These are phyloP conservation scores for Syngnathus acus DNA, from an alignment of 2,797 vertebrate species.

Conservation along the genomic window DNA sequence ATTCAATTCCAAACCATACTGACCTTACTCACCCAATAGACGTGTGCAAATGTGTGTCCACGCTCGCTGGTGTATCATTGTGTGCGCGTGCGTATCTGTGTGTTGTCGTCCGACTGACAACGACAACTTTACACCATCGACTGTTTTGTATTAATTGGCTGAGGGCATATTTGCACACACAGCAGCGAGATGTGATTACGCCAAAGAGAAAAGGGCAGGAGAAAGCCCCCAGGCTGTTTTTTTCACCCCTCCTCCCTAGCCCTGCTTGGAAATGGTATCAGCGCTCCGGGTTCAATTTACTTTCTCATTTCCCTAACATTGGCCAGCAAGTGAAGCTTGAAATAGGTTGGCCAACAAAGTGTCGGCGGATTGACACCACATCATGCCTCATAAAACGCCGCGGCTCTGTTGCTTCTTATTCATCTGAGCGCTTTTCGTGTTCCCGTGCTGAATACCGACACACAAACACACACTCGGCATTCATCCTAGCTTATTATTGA, in stretches of 20 bases:
- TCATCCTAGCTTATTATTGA: slow-evolving; percentile 16
- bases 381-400: slow-evolving; percentile 35
- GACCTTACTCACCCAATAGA: slow-evolving; percentile 1
- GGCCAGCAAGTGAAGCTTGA: slow-evolving; percentile 61
- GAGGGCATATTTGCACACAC: slow-evolving; percentile 17
- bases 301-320: slow-evolving; percentile 55
- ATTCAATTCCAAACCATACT: background rate
- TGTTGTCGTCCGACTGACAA: slow-evolving; percentile 5
- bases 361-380: slow-evolving; percentile 29
- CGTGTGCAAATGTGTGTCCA: background rate
- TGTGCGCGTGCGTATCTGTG: background rate
- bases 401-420: slow-evolving; percentile 32
- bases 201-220: background rate
- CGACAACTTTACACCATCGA: slow-evolving; percentile 1
- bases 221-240: slow-evolving; percentile 17
- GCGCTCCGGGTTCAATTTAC: slow-evolving; percentile 41
- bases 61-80: background rate
- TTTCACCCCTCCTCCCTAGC: background rate
- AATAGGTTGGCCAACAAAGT: slow-evolving; percentile 53
- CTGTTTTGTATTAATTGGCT: slow-evolving; percentile 24
- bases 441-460: slow-evolving; percentile 10
- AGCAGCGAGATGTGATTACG: slow-evolving; percentile 24
- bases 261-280: slow-evolving; percentile 31
- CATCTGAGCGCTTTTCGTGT: slow-evolving; percentile 18
- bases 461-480: slow-evolving; percentile 4